Percentiles rank a stretch among this genome's conserved stretches.
Conservation (phyloP, 2,888 invertebrate species). For the Euspilapteryx auroguttella region DNA sequence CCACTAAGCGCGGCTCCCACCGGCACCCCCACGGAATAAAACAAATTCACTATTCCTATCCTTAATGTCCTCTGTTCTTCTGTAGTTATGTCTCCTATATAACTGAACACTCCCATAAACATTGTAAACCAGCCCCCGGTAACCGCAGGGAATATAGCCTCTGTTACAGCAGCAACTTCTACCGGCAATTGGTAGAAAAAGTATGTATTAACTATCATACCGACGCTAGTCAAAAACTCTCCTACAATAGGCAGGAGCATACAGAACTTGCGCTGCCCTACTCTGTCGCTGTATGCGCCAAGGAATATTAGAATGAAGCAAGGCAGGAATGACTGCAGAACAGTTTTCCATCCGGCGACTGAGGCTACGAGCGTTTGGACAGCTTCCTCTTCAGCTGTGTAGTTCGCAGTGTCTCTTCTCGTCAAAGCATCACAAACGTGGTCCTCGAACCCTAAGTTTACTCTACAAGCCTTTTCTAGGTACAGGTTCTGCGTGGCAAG, state of each 20-base stretch:
- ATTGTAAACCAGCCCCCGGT: constrained; percentile 88
- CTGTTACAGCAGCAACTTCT: constrained; percentile 78
- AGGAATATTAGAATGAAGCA: constrained; percentile 79
- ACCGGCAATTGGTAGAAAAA: constrained; percentile 78
- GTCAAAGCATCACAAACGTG: constrained; percentile 78
- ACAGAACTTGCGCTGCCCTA: constrained; percentile 74
- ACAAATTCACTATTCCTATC: constrained; percentile 86
- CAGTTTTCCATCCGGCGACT: constrained; percentile 85
- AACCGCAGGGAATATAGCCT: constrained; percentile 79
- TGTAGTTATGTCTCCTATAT: constrained; percentile 84
- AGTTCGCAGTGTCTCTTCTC: constrained; percentile 68
- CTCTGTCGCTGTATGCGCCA: constrained; percentile 75
- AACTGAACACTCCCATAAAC: constrained; percentile 90
- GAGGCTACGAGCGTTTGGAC: constrained; percentile 77
- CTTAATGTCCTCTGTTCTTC: constrained; percentile 81
- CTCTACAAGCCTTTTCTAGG: constrained; percentile 84
- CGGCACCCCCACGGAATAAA: constrained; percentile 85
- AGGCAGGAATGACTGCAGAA: constrained; percentile 79
- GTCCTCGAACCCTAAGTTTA: constrained; percentile 73
- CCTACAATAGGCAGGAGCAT: constrained; percentile 82
- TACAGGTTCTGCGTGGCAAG: constrained; percentile 84
- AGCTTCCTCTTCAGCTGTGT: constrained; percentile 60
- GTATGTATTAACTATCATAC: constrained; percentile 77
- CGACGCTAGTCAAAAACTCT: constrained; percentile 77
- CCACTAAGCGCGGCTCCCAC: constrained; percentile 89